phyloP scores from a whole-genome alignment of 35 echinoderm and acorn worm genomes.

The Amphiura filiformis region DNA sequence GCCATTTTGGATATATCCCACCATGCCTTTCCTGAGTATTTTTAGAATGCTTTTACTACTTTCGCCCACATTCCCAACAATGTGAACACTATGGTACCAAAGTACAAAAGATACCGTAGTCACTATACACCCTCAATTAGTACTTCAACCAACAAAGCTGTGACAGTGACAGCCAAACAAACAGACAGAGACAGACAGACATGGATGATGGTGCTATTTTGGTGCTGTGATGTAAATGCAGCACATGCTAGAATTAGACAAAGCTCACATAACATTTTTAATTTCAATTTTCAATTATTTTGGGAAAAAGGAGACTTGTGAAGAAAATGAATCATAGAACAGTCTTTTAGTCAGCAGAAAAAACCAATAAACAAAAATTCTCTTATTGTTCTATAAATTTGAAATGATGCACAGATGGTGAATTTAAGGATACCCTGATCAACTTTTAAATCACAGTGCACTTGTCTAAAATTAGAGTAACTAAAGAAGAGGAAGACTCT shows the following conservation, averaged over 20 bases:
- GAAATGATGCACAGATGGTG: not conserved
- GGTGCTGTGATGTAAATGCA: not conserved
- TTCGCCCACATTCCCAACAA: not conserved
- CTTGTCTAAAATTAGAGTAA: not conserved
- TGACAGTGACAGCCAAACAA: not conserved
- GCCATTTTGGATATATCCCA: too few relatives aligned
- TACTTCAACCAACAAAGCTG: not conserved
- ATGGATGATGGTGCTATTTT: too few relatives aligned
- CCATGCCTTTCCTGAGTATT: too few relatives aligned
- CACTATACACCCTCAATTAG: not conserved
- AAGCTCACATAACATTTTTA: not conserved
- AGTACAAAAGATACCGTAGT: not conserved
- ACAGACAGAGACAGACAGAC: too few relatives aligned
- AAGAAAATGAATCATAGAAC: not conserved
- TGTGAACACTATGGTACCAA: not conserved
- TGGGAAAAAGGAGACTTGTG: not conserved
- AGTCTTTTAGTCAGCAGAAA: not conserved
- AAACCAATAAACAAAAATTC: not conserved
- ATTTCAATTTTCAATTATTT: not conserved
- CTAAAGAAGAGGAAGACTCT: too few relatives aligned
- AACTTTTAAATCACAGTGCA: not conserved
- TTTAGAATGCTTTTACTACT: too few relatives aligned
- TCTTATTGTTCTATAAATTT: not conserved
- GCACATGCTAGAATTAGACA: constrained; percentile 9
- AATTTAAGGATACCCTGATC: not conserved